Percentiles rank a stretch among this genome's conserved stretches.
Evolutionary conservation across 2,113 vertebrate species (phyloP).

Genomic region (Malurus elegans): DNA sequence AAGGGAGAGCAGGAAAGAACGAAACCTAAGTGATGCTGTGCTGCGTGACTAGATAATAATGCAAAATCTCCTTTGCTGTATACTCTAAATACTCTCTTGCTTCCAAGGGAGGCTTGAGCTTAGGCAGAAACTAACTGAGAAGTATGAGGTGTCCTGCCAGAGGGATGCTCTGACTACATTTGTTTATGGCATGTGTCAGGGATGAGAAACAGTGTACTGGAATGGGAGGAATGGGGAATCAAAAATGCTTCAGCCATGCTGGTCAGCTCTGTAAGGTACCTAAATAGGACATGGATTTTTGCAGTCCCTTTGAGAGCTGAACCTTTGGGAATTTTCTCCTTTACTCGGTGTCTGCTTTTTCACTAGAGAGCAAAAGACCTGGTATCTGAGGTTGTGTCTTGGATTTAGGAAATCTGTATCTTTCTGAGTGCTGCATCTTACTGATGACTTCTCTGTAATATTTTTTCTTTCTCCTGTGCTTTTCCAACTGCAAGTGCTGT

Average conservation of each 20-base stretch:
- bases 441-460: not conserved
- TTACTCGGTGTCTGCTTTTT: not conserved
- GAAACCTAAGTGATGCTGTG: not conserved
- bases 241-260: not conserved
- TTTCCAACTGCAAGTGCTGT: not conserved
- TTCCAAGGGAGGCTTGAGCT: not conserved
- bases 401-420: not conserved
- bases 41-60: not conserved
- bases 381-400: not conserved
- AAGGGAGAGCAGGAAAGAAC: not conserved
- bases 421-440: not conserved
- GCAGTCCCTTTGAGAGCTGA: not conserved
- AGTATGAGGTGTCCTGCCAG: not conserved
- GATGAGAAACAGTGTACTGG: not conserved
- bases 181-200: not conserved
- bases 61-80: not conserved
- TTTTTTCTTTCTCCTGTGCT: not conserved
- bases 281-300: not conserved
- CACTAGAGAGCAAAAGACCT: not conserved
- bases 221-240: not conserved
- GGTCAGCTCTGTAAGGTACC: not conserved
- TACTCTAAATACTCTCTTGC: not conserved
- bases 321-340: not conserved
- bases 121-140: not conserved
- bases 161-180: not conserved